Conservation (phyloP, 2,113 vertebrate species). For the Aleadryas rufinucha region DNA sequence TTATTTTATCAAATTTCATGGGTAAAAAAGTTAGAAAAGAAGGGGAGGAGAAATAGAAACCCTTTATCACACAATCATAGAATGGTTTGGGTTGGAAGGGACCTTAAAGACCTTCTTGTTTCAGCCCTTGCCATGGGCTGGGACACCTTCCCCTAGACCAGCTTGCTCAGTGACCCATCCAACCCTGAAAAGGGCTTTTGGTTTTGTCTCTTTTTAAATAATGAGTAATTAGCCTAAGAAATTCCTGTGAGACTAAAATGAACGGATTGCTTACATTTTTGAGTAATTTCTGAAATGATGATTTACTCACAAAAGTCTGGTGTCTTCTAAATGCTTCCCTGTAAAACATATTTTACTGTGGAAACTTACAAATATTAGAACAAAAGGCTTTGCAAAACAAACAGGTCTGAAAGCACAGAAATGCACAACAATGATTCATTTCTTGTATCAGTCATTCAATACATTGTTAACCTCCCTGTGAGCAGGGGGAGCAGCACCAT, state of each 20-base stretch:
- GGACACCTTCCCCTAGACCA: neutral
- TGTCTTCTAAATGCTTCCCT: neutral
- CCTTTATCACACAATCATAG: neutral
- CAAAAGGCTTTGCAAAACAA: constrained; percentile 32
- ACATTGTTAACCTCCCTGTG: constrained; percentile 9
- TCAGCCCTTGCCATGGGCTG: neutral
- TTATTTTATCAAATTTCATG: neutral
- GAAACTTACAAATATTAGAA: constrained; percentile 48
- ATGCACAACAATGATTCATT: neutral
- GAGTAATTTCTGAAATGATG: neutral
- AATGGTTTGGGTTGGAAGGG: neutral
- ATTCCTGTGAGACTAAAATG: neutral
- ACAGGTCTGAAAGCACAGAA: constrained; percentile 22
- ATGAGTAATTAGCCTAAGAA: neutral
- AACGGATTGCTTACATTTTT: neutral
- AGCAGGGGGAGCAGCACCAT: neutral
- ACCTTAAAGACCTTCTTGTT: neutral
- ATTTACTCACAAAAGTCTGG: neutral
- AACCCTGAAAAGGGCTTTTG: neutral
- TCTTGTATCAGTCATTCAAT: neutral
- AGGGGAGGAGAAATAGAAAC: neutral
- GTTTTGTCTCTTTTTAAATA: neutral
- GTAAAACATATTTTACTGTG: constrained; percentile 22
- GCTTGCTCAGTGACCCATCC: neutral
- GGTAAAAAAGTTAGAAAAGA: neutral